Conservation (phyloP, 2,113 vertebrate genomes). For the Misgurnus mizolepis region DNA sequence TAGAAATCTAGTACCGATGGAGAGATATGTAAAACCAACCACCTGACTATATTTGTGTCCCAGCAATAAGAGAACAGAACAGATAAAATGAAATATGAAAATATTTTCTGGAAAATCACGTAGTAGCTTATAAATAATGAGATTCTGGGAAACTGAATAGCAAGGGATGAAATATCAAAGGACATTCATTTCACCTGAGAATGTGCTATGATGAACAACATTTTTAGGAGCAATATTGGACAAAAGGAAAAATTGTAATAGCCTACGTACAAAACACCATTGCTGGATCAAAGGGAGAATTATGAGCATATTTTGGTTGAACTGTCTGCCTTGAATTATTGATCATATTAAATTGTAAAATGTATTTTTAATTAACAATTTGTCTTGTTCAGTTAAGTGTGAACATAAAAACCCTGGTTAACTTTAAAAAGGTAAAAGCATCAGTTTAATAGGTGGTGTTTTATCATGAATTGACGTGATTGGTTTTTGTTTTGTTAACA, state of each 20-base stretch:
- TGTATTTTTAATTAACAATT: no score
- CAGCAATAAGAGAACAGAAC: conserved; percentile 7
- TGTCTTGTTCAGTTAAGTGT: no score
- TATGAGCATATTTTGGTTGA: neutral
- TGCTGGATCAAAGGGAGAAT: conserved; percentile 4
- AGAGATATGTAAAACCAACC: conserved; percentile 8
- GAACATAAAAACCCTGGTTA: no score
- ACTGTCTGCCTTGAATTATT: neutral
- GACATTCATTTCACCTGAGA: neutral
- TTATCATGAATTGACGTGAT: no score
- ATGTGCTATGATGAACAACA: neutral
- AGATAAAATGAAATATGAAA: neutral
- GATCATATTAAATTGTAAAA: neutral
- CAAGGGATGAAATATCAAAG: neutral
- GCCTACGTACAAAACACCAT: neutral
- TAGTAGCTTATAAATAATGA: conserved; percentile 11
- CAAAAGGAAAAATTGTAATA: neutral
- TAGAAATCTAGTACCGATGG: neutral
- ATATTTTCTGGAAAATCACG: neutral
- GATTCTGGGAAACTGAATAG: conserved; percentile 1
- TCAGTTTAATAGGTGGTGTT: no score
- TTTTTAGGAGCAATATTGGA: neutral
- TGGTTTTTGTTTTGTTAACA: no score
- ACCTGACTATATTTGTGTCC: conserved; percentile 7
- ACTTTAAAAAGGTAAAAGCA: no score